Base-by-base conservation (phyloP, 2,797 vertebrate genomes). In the Telmatherina bonti region DNA sequence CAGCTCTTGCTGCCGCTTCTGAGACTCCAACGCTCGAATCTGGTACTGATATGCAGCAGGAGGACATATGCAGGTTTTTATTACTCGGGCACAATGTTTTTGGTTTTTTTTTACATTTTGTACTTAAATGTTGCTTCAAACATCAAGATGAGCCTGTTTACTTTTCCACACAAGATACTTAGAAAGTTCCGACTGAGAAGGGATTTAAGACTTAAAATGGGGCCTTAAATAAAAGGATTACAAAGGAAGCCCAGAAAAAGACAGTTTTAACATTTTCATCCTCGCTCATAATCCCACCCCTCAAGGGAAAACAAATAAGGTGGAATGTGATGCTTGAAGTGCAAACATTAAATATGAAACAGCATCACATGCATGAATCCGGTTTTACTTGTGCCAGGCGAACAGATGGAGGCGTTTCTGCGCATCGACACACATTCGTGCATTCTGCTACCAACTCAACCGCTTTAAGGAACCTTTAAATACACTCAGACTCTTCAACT, bases 1-100 rank as follows among this genome's bases (percentile, higher is more conserved):
- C 11, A 98, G 89, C 72, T 99, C 97, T 91, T 99, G 98, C 88
- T 99, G 98, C 12, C 96, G 90, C 89, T 99, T 99, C 92, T 99
- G 97, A 49, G 97, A 97, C 85, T 99, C 98, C 84, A 99, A 90
- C 0, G 98, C 93, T 20, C 96, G 94, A 62, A 99, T 99, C 90
- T 99, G 98, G 89, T 96, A 99, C 98, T 99, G 86, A 31, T 27
- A 56, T 63, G 27, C 10, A 57, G 47, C 26, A 1, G 18, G 15
- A 43, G 26, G 11, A 53, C 30, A 54, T 0, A 45, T n/a, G 20
- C 20, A 45, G 1, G 41, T n/a, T 43, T 43, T 43, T 43, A 43
- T 7, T 20, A 18, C 16, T 8, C 5, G 1, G 24, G n/a, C n/a
- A n/a, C 1, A 5, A 2, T 5, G 6, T 36, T 10, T 11, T 26